Evolutionary conservation across 2,797 vertebrate genomes (phyloP).

Genomic region (Buceros bicornis): DNA sequence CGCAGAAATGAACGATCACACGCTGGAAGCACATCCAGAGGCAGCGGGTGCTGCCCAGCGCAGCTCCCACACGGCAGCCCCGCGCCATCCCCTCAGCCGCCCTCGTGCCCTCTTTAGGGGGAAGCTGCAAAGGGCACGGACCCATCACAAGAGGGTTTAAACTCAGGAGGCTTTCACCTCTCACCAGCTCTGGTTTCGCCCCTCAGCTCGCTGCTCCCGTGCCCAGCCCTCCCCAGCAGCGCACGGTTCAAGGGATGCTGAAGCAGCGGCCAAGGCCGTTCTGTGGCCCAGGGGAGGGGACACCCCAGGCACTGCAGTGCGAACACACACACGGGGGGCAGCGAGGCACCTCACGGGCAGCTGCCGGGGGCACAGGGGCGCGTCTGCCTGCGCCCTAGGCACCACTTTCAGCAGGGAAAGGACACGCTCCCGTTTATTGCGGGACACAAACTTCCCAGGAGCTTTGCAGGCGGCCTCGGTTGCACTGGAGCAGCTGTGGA

Average conservation of each 20-base stretch:
- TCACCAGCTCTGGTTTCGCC: background rate
- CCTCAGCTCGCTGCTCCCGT: rapidly evolving
- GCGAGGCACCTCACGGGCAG: rapidly evolving
- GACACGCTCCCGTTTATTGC: rapidly evolving
- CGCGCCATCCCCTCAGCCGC: rapidly evolving
- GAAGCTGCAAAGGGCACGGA: background rate
- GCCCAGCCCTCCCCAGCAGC: background rate
- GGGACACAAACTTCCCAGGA: background rate
- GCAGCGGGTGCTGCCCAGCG: background rate
- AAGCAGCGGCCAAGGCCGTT: rapidly evolving
- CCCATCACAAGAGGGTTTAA: rapidly evolving
- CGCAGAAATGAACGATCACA: rapidly evolving
- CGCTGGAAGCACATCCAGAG: background rate
- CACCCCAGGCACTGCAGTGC: too few relatives aligned
- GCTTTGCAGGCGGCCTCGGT: rapidly evolving
- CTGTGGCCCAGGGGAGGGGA: background rate
- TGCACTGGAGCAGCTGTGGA: background rate
- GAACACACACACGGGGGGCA: background rate
- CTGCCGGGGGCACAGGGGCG: too few relatives aligned
- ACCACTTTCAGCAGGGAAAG: background rate
- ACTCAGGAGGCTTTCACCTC: background rate
- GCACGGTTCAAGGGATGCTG: too few relatives aligned
- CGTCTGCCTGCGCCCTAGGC: background rate
- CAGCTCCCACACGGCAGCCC: background rate
- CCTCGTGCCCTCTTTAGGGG: background rate